Conservation (phyloP, 2,113 vertebrate species). For the Petroica traversi region DNA sequence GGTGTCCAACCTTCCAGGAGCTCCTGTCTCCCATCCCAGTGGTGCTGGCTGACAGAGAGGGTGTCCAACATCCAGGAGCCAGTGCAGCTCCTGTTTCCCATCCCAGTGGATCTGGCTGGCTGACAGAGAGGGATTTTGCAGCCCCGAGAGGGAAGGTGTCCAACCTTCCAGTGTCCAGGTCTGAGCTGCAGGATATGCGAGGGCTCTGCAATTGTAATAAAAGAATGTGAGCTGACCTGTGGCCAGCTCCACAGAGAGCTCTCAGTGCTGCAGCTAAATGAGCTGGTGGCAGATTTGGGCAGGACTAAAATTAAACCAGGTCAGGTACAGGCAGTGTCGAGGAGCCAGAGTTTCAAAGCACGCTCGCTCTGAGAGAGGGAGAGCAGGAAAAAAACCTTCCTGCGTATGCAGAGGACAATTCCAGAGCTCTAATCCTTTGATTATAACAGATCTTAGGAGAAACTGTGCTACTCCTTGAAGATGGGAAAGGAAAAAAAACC, state of each 20-base stretch:
- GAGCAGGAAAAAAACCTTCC: background rate
- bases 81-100: background rate
- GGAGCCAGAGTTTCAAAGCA: background rate
- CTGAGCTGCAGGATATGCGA: background rate
- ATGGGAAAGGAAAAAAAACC: background rate
- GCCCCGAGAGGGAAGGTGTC: background rate
- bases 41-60: background rate
- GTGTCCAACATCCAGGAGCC: background rate
- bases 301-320: conserved; percentile 35
- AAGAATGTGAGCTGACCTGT: background rate
- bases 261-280: background rate
- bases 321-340: background rate
- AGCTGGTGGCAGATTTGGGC: conserved; percentile 1
- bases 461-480: conserved; percentile 17
- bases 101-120: background rate
- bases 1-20: background rate
- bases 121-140: background rate
- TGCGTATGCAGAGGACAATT: background rate
- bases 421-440: conserved; percentile 44
- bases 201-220: background rate
- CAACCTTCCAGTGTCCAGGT: background rate
- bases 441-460: conserved; percentile 33
- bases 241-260: background rate
- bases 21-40: no score
- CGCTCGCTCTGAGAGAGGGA: background rate